Base-by-base conservation (phyloP, 2,113 vertebrate genomes). In the Acinonyx jubatus region DNA sequence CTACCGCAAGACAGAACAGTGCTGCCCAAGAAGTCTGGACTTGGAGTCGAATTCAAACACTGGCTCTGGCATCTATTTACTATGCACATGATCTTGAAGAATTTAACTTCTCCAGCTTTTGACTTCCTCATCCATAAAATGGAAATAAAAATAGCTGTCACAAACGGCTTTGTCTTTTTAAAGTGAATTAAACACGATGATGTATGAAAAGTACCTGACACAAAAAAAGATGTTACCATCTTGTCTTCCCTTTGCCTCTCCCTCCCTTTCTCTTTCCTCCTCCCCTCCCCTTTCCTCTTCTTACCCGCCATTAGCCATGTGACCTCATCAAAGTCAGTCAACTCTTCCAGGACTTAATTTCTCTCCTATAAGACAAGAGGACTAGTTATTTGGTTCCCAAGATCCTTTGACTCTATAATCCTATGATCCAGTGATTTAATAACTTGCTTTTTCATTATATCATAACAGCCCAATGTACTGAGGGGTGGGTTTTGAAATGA, bases 371-470 rank as follows among this genome's bases (percentile, higher is more conserved):
- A 94, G 95, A 76, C 16, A n/a, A 84, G 36, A 52, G 19, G 6
- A 8, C 33, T 94, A 73, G 36, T 82, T 80, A 61, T 45, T 69
- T 95, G 25, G 52, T 73, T 16, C 61, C 48, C 71, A 50, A 71
- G 33, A 61, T 71, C 7, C n/a, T 90, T 84, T 94, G 36, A 69
- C 48, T 92, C 48, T 65, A 8, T 55, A 86, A 73, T 83, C 48
- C 15, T 92, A 7, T 90, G 65, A 66, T 57, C 89, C 1, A 57
- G 50, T 80, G 65, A 89, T 38, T 15, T 80, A 52, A 91, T 83
- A 74, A 87, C 33, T 97, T 90, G 48, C 31, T 81, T 80, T 97
- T 95, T 71, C 50, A 65, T 79, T 76, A 33, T 95, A 73, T 89
- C 36, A 78, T 76, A 86, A 69, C 87, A 78, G 50, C 69, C 13